Conservation (phyloP, 2,113 vertebrate genomes). For the Raphicerus campestris region DNA sequence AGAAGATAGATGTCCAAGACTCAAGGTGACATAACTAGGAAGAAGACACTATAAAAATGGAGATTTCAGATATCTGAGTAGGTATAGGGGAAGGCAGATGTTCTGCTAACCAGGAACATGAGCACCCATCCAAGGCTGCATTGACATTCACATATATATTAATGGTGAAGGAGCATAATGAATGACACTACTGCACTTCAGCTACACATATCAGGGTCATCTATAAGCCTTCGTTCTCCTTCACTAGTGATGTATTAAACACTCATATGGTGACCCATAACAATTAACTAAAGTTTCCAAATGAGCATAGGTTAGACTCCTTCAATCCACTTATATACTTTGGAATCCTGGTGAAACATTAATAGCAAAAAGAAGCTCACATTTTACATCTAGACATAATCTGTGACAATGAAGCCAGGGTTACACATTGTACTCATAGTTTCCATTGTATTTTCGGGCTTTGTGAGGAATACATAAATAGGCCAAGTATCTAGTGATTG, state of each 20-base stretch:
- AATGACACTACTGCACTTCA: background rate
- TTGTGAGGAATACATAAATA: background rate
- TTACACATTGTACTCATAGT: background rate
- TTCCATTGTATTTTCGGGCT: background rate
- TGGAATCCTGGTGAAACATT: background rate
- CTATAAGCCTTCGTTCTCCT: background rate
- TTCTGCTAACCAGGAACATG: slow-evolving; percentile 8
- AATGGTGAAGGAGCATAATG: background rate
- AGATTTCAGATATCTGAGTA: slow-evolving; percentile 31
- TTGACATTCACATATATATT: background rate
- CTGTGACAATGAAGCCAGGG: background rate
- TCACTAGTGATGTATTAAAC: background rate
- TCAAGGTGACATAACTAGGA: background rate
- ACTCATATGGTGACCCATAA: background rate
- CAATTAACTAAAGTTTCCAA: slow-evolving; percentile 4
- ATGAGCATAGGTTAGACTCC: background rate
- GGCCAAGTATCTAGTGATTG: background rate
- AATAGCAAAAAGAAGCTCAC: background rate
- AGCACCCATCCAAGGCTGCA: background rate
- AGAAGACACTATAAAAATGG: slow-evolving; percentile 30
- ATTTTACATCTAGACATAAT: background rate
- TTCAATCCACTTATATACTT: background rate
- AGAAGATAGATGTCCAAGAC: background rate
- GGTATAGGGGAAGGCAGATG: background rate
- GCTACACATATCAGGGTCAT: background rate